These are phyloP conservation scores for Tetramorium simillimum DNA, from an alignment of 1,140 invertebrate genomes.

Conservation along the genomic window DNA sequence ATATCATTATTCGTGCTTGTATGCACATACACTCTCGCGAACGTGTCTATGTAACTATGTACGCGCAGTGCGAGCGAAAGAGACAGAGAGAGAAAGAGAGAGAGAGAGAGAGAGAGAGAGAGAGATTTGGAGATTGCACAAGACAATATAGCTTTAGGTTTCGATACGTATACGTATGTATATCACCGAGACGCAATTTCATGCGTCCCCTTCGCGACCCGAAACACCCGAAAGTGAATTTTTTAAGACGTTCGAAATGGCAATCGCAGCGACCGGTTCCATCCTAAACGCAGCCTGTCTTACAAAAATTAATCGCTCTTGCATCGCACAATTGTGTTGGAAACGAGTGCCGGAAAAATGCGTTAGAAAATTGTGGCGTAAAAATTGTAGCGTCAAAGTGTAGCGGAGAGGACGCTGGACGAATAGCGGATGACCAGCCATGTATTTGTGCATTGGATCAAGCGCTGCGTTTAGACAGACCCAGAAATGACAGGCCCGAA, in stretches of 20 bases:
- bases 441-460: conserved; percentile 41
- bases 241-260: background rate
- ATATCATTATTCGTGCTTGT: conserved; percentile 40
- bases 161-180: background rate
- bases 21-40: conserved; percentile 54
- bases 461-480: conserved; percentile 44
- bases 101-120: too few relatives aligned
- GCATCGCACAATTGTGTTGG: background rate
- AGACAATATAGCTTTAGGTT: background rate
- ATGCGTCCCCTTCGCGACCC: background rate
- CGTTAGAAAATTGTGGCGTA: conserved; percentile 28
- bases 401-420: conserved; percentile 1
- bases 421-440: background rate
- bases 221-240: background rate
- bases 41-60: conserved; percentile 43
- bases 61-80: conserved; percentile 70
- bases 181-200: background rate
- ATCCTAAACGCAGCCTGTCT: conserved; percentile 37
- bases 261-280: background rate
- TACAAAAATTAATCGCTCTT: background rate
- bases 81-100: conserved; percentile 40
- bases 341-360: conserved; percentile 38
- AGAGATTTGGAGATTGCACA: conserved; percentile 48
- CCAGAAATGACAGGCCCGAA: background rate
- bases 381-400: conserved; percentile 37